Conservation (phyloP, 1,140 invertebrate species). For the Chrysomallon squamiferum region DNA sequence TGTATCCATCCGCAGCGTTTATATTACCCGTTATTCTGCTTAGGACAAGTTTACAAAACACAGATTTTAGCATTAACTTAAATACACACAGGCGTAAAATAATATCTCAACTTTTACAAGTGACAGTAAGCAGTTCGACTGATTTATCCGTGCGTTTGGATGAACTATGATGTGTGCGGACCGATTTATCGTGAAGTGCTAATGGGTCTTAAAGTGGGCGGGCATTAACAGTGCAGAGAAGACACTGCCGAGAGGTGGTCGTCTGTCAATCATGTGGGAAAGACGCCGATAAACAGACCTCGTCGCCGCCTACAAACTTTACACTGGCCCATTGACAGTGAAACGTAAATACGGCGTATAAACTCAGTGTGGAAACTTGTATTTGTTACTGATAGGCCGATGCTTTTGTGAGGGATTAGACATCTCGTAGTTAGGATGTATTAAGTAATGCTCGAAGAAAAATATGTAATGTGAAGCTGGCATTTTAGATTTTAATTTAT, state of each 20-base stretch:
- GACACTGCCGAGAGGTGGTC: conserved; percentile 3
- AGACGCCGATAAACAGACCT: not conserved
- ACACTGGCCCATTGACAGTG: not conserved
- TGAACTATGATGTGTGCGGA: conserved; percentile 1
- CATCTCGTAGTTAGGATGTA: too few relatives aligned
- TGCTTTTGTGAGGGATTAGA: too few relatives aligned
- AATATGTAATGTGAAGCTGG: too few relatives aligned
- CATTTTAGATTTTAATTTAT: too few relatives aligned
- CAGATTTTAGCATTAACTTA: not conserved
- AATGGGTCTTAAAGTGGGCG: not conserved
- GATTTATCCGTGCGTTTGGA: not conserved
- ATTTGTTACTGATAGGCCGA: too few relatives aligned
- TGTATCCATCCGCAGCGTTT: conserved; percentile 2
- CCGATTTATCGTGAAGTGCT: not conserved
- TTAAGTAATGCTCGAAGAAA: too few relatives aligned
- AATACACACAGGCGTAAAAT: not conserved
- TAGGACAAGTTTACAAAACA: not conserved
- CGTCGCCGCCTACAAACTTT: too few relatives aligned
- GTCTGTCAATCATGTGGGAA: conserved; percentile 6
- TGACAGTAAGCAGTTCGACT: not conserved
- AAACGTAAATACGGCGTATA: not conserved
- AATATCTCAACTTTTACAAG: not conserved
- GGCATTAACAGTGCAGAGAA: not conserved
- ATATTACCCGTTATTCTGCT: not conserved
- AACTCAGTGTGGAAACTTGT: not conserved